Conservation (phyloP, 2,113 vertebrate species). For the Lampris megalopsis region DNA sequence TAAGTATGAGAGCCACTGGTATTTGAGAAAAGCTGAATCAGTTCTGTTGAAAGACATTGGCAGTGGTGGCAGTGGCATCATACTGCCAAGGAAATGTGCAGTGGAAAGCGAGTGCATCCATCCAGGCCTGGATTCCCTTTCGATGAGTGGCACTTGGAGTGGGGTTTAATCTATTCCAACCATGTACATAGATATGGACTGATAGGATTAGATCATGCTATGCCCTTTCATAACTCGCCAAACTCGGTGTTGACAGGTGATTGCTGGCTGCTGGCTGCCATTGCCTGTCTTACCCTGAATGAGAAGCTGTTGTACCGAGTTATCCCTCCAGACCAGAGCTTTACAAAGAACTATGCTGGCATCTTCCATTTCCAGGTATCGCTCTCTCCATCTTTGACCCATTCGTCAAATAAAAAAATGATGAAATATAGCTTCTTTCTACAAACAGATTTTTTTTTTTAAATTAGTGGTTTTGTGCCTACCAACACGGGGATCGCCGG, state of each 20-base stretch:
- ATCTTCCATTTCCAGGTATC: constrained; percentile 99
- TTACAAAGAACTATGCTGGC: constrained; percentile 94
- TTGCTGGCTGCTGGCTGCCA: constrained; percentile 98
- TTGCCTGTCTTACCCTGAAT: constrained; percentile 94
- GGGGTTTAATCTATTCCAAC: background rate
- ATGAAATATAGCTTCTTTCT: no score
- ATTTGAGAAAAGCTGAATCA: background rate
- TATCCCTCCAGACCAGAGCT: constrained; percentile 93
- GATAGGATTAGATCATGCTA: constrained; percentile 14
- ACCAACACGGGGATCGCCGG: no score
- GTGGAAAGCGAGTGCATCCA: background rate
- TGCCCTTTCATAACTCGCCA: constrained; percentile 21
- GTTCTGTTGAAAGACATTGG: background rate
- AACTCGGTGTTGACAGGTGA: constrained; percentile 85
- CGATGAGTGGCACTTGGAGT: background rate
- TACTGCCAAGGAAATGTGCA: background rate
- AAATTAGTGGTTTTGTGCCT: no score
- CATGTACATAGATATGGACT: background rate
- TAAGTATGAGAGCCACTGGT: no score
- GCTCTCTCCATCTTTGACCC: background rate
- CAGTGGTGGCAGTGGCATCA: background rate
- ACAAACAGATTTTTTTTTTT: no score
- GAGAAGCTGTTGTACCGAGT: constrained; percentile 93
- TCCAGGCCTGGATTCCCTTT: background rate
- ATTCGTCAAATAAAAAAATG: no score